These are phyloP conservation scores for Catharus fuscescens DNA, from an alignment of 2,113 vertebrate species.

Conservation along the genomic window DNA sequence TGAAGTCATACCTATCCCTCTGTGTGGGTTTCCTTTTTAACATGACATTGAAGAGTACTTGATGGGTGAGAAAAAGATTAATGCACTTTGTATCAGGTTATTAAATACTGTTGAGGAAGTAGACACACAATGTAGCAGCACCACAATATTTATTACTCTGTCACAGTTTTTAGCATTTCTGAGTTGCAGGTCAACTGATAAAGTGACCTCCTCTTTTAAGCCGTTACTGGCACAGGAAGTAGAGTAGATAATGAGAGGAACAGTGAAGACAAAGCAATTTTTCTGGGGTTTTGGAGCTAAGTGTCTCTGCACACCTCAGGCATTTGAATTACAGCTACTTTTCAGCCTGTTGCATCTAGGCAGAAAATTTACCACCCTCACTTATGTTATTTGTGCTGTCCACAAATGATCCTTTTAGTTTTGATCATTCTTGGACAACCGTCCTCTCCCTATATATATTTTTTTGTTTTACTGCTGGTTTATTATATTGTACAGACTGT, in stretches of 20 bases:
- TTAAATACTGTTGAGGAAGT: constrained; percentile 82
- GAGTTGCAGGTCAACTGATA: constrained; percentile 78
- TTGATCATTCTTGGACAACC: constrained; percentile 73
- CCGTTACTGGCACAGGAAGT: constrained; percentile 69
- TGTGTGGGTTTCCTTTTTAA: constrained; percentile 71
- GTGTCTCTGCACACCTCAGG: constrained; percentile 82
- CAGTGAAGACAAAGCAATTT: constrained; percentile 70
- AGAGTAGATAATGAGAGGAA: constrained; percentile 69
- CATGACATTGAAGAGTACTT: constrained; percentile 75
- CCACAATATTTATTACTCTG: constrained; percentile 88
- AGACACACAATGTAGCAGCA: constrained; percentile 86
- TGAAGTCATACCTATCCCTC: constrained; percentile 61
- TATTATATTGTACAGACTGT: constrained; percentile 96
- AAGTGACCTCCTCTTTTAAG: constrained; percentile 71
- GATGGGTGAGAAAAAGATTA: constrained; percentile 75
- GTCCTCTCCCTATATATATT: constrained; percentile 75
- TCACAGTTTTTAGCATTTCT: constrained; percentile 79
- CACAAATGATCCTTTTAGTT: constrained; percentile 80
- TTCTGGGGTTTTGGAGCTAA: constrained; percentile 64
- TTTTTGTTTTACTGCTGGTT: constrained; percentile 86
- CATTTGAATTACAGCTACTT: constrained; percentile 78
- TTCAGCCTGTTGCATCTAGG: constrained; percentile 72
- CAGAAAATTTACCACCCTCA: constrained; percentile 77
- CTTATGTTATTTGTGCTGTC: constrained; percentile 80
- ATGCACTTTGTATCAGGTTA: constrained; percentile 90